These are phyloP conservation scores for Panurus biarmicus DNA, from an alignment of 2,113 vertebrate species.

Conservation along the genomic window DNA sequence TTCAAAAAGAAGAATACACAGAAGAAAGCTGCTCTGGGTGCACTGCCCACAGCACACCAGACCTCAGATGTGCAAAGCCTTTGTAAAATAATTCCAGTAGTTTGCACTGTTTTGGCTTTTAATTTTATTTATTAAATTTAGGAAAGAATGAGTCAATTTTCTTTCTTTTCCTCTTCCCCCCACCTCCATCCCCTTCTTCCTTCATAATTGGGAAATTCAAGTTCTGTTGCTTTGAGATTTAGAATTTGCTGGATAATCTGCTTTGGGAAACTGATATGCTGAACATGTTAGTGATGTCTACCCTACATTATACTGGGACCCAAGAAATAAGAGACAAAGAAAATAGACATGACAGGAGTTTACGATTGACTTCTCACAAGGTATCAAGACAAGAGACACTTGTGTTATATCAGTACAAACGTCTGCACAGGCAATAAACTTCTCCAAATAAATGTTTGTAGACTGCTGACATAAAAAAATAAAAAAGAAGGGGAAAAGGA, in stretches of 20 bases:
- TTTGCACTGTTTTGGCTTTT: neutral
- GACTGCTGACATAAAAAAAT: neutral
- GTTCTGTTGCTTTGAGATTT: neutral
- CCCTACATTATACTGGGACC: neutral
- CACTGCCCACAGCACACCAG: neutral
- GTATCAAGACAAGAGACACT: neutral
- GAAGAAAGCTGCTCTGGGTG: neutral
- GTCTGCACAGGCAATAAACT: neutral
- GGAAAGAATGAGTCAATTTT: neutral
- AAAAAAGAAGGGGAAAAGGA: neutral
- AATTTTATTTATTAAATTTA: neutral
- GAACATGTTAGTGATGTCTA: neutral
- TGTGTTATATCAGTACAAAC: neutral
- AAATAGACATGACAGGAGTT: constrained; percentile 1
- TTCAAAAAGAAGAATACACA: neutral
- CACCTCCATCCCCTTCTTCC: fast-evolving
- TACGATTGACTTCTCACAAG: neutral
- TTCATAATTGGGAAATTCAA: neutral
- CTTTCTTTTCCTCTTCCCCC: too few species aligned
- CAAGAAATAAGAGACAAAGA: constrained; percentile 13
- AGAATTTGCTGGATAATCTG: neutral
- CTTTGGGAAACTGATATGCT: neutral
- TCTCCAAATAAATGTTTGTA: constrained; percentile 11
- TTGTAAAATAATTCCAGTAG: neutral
- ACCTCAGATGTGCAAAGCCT: neutral